These are phyloP conservation scores for Chaetoderma sp. DNA, from an alignment of 2,888 invertebrate genomes.

Conservation along the genomic window DNA sequence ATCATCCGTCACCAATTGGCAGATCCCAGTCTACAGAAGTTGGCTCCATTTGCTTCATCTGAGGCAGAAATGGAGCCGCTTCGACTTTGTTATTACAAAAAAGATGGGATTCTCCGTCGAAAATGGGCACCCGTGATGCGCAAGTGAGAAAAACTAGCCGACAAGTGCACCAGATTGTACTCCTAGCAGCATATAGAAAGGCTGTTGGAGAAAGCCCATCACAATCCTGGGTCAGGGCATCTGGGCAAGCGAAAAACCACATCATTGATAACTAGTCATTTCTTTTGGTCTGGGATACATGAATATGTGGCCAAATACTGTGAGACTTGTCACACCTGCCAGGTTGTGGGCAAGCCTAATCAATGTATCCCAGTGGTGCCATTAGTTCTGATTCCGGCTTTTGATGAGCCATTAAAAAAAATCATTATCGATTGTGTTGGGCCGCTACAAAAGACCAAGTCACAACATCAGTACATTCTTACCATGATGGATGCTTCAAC, in stretches of 20 bases:
- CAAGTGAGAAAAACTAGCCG: constrained; percentile 5
- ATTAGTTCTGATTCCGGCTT: constrained; percentile 11
- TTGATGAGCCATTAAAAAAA: constrained; percentile 15
- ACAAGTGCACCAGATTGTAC: constrained; percentile 3
- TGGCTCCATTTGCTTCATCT: neutral
- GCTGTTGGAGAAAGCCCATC: constrained; percentile 5
- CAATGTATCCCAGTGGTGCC: neutral
- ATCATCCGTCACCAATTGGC: too few relatives aligned
- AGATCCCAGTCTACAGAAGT: neutral
- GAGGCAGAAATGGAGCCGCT: neutral
- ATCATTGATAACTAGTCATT: neutral
- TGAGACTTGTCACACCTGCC: constrained; percentile 18
- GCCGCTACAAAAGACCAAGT: constrained; percentile 15
- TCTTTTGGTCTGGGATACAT: constrained; percentile 13
- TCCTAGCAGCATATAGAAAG: too few relatives aligned
- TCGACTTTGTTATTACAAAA: constrained; percentile 1
- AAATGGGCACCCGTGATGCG: constrained; percentile 12
- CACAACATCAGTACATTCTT: constrained; percentile 5
- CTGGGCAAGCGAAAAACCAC: constrained; percentile 9
- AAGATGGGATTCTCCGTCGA: constrained; percentile 12
- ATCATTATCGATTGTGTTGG: constrained; percentile 13
- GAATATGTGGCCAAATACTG: constrained; percentile 13
- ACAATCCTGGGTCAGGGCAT: constrained; percentile 7
- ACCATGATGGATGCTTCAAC: constrained; percentile 21
- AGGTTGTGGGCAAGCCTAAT: constrained; percentile 8